phyloP scores from a whole-genome alignment of 2,888 invertebrate genomes.

The Nudaria mundana region DNA sequence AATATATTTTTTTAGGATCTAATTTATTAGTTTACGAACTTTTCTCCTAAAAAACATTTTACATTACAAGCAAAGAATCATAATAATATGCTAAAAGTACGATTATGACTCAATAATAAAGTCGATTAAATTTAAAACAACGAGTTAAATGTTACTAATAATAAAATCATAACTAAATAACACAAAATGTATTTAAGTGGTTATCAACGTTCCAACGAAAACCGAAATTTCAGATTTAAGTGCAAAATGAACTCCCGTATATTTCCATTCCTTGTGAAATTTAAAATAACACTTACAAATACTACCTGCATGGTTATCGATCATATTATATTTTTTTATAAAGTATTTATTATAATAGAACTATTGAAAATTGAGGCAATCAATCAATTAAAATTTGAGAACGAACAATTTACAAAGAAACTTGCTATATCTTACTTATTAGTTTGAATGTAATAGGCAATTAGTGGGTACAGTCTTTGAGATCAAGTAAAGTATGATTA shows the following conservation, averaged over 20 bases:
- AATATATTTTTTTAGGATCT: too few species aligned
- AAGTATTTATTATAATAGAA: constrained; percentile 9
- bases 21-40: too few species aligned
- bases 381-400: constrained; percentile 26
- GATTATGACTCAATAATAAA: too few species aligned
- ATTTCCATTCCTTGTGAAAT: constrained; percentile 30
- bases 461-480: constrained; percentile 3
- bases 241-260: too few species aligned
- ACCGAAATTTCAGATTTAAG: background rate
- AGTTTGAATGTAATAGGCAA: constrained; percentile 5
- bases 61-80: too few species aligned
- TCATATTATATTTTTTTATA: constrained; percentile 22
- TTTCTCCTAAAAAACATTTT: too few species aligned
- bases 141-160: too few species aligned
- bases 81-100: too few species aligned
- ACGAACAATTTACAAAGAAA: constrained; percentile 2
- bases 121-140: too few species aligned
- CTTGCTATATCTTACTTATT: constrained; percentile 6
- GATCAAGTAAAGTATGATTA: constrained; percentile 4
- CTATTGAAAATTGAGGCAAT: constrained; percentile 22
- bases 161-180: too few species aligned
- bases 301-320: constrained; percentile 25
- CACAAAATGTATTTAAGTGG: too few species aligned
- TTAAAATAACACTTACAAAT: constrained; percentile 44
- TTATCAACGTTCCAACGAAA: background rate